Conservation (phyloP, 2,113 vertebrate species). For the Martes martes region DNA sequence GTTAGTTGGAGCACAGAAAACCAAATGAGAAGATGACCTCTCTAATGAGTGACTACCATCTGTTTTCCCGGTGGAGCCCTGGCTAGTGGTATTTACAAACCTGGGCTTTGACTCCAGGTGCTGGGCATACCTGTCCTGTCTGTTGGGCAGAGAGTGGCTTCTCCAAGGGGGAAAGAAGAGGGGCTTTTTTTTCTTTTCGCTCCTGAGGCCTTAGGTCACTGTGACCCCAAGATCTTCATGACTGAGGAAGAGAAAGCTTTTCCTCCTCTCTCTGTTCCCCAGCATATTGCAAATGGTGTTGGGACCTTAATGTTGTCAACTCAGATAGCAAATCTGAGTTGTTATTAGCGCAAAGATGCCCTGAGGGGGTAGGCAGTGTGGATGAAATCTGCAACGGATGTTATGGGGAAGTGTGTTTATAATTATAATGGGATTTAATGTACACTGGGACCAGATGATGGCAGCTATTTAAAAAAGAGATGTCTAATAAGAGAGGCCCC, state of each 20-base stretch:
- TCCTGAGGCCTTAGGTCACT: not conserved
- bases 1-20: not conserved
- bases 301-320: conserved; percentile 74
- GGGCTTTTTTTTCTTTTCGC: not conserved
- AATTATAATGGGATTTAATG: conserved; percentile 88
- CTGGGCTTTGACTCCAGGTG: not conserved
- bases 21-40: not conserved
- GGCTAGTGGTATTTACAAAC: not conserved
- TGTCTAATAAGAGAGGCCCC: conserved; percentile 78
- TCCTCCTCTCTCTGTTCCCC: not conserved
- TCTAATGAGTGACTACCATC: not conserved
- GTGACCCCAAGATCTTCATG: conserved; percentile 41
- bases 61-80: not conserved
- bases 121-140: not conserved
- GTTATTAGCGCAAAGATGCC: conserved; percentile 82
- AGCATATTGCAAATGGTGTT: conserved; percentile 54
- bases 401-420: conserved; percentile 84
- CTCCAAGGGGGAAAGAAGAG: not conserved
- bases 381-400: conserved; percentile 81
- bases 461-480: conserved; percentile 80
- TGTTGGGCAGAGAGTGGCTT: not conserved
- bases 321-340: conserved; percentile 77
- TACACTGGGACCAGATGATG: conserved; percentile 84
- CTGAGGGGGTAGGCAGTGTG: conserved; percentile 78
- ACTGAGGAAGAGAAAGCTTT: not conserved